Base-by-base conservation (phyloP, 2,888 invertebrate species). In the Drosophila mimetica region DNA sequence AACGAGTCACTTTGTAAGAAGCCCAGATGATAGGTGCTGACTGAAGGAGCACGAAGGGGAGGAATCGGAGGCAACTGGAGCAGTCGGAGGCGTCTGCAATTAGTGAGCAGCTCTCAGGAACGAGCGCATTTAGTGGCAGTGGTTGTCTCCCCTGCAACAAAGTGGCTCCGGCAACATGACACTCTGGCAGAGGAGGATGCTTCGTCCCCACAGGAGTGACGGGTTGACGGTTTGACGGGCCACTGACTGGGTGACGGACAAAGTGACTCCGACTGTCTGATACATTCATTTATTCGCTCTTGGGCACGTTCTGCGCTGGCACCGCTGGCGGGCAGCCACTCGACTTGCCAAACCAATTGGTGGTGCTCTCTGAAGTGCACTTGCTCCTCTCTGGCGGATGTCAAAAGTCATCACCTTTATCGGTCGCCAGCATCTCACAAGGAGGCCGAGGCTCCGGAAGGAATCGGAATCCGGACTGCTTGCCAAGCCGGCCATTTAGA, bases 371-470 rank as follows among this genome's bases (percentile, higher is more conserved):
- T 57, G 58, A 57, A 50, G 74, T 52, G 74, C 67, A 60, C 75
- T 73, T 59, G 59, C 53, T 63, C 46, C 47, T 14, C 37, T 25
- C 7, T 4, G 2, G 36, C 34, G 85, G 87, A 86, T 87, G 86
- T 86, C 88, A 86, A 76, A 87, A 89, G 87, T 75, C 88, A 88
- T 76, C 86, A 88, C 79, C 79, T 79, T 79, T 81, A 86, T 84
- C 86, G 81, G 52, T 59, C 25, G 47, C 53, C 70, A 65, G 54
- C 75, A 79, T 77, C 25, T 14, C 60, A 47, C 30, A 36, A 42
- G 25, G 37, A 11, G 39, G 11, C 11, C 13, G n/a, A n/a, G n/a
- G n/a, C n/a, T 1, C 37, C 44, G 11, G 28, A 11, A 30, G n/a
- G 39, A 30, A 36, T 6, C 16, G n/a, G 41, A 59, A 28, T 54